Percentiles rank a stretch among this genome's conserved stretches.
Conservation (phyloP, 2,888 invertebrate genomes). For the Clunio marinus region DNA sequence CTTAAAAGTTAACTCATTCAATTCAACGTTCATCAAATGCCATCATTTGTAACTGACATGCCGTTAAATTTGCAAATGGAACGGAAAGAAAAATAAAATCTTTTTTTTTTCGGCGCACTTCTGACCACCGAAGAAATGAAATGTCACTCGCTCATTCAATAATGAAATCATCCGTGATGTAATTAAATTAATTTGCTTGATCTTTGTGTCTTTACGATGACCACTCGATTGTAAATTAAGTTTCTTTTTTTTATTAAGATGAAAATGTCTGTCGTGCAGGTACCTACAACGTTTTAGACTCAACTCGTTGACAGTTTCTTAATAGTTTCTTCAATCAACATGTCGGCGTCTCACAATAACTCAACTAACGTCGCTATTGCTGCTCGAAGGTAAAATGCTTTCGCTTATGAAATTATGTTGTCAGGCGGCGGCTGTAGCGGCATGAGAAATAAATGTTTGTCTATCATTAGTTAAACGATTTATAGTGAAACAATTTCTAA, state of each 20-base stretch:
- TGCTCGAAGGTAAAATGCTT: conserved; percentile 30
- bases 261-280: too few relatives aligned
- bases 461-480: background rate
- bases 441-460: conserved; percentile 3
- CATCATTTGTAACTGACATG: background rate
- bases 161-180: conserved; percentile 17
- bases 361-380: background rate
- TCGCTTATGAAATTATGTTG: conserved; percentile 25
- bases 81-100: background rate
- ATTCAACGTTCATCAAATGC: background rate
- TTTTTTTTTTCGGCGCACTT: background rate
- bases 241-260: too few relatives aligned
- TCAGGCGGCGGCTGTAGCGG: too few relatives aligned
- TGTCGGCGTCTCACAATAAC: conserved; percentile 1
- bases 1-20: background rate
- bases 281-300: too few relatives aligned
- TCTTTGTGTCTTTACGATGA: too few relatives aligned
- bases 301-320: conserved; percentile 21
- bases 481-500: too few relatives aligned
- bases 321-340: conserved; percentile 35
- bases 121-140: conserved; percentile 13
- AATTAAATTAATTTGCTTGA: conserved; percentile 16
- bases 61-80: background rate
- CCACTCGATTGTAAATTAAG: too few relatives aligned
- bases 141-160: background rate